These are phyloP conservation scores for Spinus pinus DNA, from an alignment of 2,797 vertebrate genomes.

Conservation along the genomic window DNA sequence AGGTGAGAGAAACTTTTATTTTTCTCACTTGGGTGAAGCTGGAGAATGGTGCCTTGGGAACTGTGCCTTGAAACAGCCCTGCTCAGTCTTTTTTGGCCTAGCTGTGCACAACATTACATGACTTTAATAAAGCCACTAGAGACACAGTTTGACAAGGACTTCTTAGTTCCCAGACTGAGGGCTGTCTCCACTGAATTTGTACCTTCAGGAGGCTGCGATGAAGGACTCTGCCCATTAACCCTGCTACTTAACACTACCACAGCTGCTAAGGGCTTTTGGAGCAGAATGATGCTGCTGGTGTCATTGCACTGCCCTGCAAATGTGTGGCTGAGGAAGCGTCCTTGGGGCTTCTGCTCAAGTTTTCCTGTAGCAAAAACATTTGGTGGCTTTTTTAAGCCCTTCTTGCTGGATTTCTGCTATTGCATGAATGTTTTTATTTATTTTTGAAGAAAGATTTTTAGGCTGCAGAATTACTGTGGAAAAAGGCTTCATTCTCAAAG, in stretches of 20 bases:
- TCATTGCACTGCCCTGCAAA: neutral
- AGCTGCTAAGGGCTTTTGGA: neutral
- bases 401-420: conserved; percentile 25
- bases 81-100: neutral
- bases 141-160: neutral
- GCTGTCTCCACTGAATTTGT: neutral
- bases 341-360: neutral
- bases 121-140: neutral
- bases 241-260: neutral
- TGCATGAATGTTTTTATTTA: conserved; percentile 22
- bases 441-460: conserved; percentile 37
- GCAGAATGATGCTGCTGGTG: neutral
- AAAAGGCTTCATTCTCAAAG: conserved; percentile 12
- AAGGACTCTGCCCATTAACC: neutral
- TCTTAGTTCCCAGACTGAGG: neutral
- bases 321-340: neutral
- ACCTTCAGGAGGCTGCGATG: neutral
- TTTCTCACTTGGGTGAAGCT: neutral
- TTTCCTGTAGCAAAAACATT: neutral
- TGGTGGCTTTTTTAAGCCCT: neutral
- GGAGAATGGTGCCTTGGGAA: neutral
- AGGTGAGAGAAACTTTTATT: neutral
- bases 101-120: neutral
- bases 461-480: neutral
- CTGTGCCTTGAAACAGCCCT: neutral